Percentiles rank a stretch among this genome's conserved stretches.
Conservation (phyloP, 2,888 invertebrate genomes). For the Adineta ricciae region DNA sequence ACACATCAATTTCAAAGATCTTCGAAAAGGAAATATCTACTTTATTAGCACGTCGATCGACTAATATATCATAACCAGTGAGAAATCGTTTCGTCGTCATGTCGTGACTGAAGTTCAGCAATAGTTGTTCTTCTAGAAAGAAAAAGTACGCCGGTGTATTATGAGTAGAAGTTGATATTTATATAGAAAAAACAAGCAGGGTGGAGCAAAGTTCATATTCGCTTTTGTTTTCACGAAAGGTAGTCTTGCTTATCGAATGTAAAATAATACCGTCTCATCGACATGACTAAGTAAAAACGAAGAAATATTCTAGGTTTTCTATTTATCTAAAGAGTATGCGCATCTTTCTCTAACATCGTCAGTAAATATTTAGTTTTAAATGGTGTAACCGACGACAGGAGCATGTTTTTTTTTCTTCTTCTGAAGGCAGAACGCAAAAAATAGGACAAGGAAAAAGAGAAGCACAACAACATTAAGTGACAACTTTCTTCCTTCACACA, state of each 20-base stretch:
- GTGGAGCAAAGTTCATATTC: too few relatives aligned
- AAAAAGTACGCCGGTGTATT: too few relatives aligned
- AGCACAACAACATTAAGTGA: too few relatives aligned
- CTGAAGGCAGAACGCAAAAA: background rate
- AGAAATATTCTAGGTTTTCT: background rate
- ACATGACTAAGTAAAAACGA: background rate
- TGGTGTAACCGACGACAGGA: background rate
- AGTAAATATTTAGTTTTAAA: background rate
- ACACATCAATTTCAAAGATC: background rate
- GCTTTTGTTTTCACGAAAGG: too few relatives aligned
- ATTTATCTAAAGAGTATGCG: background rate
- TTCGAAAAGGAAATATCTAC: background rate
- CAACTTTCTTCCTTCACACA: too few relatives aligned
- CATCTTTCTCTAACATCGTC: background rate
- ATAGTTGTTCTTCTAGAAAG: background rate
- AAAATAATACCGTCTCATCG: background rate
- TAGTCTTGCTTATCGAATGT: background rate
- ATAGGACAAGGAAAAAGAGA: too few relatives aligned
- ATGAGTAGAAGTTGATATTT: too few relatives aligned
- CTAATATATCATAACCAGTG: background rate
- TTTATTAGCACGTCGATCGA: background rate
- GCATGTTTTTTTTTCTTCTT: background rate
- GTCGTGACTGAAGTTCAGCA: background rate
- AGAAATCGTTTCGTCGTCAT: background rate
- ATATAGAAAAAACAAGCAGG: background rate